These are phyloP conservation scores for Synanthedon andrenaeformis DNA, from an alignment of 2,888 invertebrate species.

Conservation along the genomic window DNA sequence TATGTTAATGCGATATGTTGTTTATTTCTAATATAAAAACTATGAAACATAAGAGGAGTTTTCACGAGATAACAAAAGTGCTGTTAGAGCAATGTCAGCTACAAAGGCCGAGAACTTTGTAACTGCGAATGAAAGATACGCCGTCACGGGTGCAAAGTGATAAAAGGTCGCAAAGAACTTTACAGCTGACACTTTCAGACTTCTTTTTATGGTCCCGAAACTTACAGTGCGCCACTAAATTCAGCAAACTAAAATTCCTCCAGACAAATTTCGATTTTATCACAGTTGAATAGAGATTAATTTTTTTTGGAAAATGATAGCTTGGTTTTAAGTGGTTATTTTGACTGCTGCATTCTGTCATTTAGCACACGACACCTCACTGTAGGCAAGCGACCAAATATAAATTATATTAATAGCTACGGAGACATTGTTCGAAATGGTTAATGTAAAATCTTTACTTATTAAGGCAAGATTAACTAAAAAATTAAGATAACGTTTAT, in stretches of 20 bases:
- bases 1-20: no score
- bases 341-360: no score
- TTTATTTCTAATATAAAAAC: no score
- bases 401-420: no score
- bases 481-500: no score
- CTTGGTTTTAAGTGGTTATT: background rate
- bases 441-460: no score
- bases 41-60: background rate
- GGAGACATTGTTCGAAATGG: no score
- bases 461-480: no score
- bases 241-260: background rate
- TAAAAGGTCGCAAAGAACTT: constrained; percentile 34
- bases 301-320: background rate
- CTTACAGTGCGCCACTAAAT: background rate
- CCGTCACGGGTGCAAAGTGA: constrained; percentile 21
- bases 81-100: constrained; percentile 1
- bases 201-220: constrained; percentile 15
- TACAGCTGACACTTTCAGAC: constrained; percentile 33
- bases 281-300: background rate
- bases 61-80: background rate
- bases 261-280: background rate
- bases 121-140: constrained; percentile 24
- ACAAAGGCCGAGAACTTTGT: constrained; percentile 22
- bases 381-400: no score
- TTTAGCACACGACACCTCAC: no score